Evolutionary conservation across 2,888 invertebrate genomes (phyloP).

Genomic region (Troides oblongomaculatus): DNA sequence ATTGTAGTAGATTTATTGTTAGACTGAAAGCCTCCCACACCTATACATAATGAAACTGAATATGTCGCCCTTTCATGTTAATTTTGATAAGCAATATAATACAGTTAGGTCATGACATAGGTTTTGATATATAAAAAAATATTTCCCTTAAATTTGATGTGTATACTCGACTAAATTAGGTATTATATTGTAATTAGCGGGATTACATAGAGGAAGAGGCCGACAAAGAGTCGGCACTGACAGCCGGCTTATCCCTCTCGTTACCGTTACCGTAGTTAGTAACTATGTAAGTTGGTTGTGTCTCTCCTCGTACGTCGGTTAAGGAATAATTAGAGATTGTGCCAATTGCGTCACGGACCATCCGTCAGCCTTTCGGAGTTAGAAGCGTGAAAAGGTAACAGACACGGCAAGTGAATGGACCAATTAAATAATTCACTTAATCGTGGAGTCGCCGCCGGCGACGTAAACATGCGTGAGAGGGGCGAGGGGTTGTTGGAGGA

Average conservation of each 20-base stretch:
- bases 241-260: conserved; percentile 5
- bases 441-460: conserved; percentile 72
- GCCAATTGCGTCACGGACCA: conserved; percentile 57
- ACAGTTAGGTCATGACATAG: no score
- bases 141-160: neutral
- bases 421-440: conserved; percentile 80
- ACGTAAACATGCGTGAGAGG: conserved; percentile 78
- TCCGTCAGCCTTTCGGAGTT: conserved; percentile 67
- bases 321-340: conserved; percentile 57
- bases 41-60: no score
- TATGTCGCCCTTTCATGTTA: no score
- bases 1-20: no score
- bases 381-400: conserved; percentile 73
- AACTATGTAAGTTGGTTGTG: conserved; percentile 17
- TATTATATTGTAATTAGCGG: neutral
- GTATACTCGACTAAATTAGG: neutral
- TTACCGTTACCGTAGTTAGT: conserved; percentile 4
- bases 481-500: conserved; percentile 46
- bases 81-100: no score
- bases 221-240: conserved; percentile 13
- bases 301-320: conserved; percentile 43
- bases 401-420: conserved; percentile 75
- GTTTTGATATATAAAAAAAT: no score
- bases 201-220: neutral
- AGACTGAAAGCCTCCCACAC: no score